Evolutionary conservation across 2,888 invertebrate species (phyloP), one percentile per base, ranked within the genome.

Genomic region (Nysson spinosus): DNA sequence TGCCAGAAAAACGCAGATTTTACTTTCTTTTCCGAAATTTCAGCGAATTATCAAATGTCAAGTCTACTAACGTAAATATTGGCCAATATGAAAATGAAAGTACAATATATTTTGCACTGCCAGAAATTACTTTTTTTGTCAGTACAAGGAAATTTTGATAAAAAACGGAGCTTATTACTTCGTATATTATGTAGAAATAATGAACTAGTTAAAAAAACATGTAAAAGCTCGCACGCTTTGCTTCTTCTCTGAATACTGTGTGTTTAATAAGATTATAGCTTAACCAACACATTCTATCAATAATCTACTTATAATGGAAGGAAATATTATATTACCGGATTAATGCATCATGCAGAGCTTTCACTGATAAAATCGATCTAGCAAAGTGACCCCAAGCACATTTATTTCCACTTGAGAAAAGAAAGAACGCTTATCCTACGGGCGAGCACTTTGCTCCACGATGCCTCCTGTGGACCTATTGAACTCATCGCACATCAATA

Each of bases 401-500:
- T 78, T 75, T 77, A 69, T 71, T 63, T 63, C 72, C 62, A 65
- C 62, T 65, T 50, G 56, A 66, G 65, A 61, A 65, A 68, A 55
- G 63, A 62, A 62, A 68, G 67, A 64, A 67, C 66, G 67, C 76
- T 75, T 64, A 67, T 67, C 65, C 62, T 63, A 55, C 63, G 65
- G 62, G 39, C 49, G 68, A 72, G 65, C 70, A 70, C 73, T 70
- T 65, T 68, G 72, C 64, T 75, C 76, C 61, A 57, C 46, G 64
- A 52, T 52, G 68, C 70, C 58, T 65, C 54, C 65, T 56, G 65
- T 51, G 67, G 70, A 75, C 72, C 72, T 62, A 70, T 72, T 65
- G 73, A 70, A 75, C 72, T 72, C 76, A 65, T 75, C 72, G 70
- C 75, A 58, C 75, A 75, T 75, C 75, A 72, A 75, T 75, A 75